Evolutionary conservation across 2,113 vertebrate species (phyloP), one percentile per base, ranked within the genome.

Genomic region (Amia ocellicauda): DNA sequence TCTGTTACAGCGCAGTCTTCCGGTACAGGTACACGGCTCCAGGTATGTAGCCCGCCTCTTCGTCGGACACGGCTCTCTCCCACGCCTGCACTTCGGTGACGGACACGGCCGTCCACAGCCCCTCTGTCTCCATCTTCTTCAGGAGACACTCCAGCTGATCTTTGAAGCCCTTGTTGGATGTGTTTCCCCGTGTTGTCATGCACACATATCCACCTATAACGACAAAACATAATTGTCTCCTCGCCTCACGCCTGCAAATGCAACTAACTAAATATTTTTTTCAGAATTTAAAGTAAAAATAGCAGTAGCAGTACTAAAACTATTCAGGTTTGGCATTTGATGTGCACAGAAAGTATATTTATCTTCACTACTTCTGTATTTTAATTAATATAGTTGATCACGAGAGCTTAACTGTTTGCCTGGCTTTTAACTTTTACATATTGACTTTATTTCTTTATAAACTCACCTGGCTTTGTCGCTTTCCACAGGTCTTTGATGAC

Each of bases 111-210:
- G 69, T 72, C 89, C 93, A 95, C 1, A 78, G 76, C 3, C 88
- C 78, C 2, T 78, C 78, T 28, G 14, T 60, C 71, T 92, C 89
- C 81, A 98, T 85, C 36, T 43, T 5, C 56, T 54, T 71, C 74
- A 94, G 71, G 23, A 66, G 49, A 0, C 11, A 52, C 58, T 94
- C 88, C 78, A 98, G 74, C 0, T 76, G 67, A 0, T 36, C 74
- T 75, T 92, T 93, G 85, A 92, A 98, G 0, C 22, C 64, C 53
- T 76, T 22, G 69, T 96, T 98, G 0, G 88, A 85, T 0, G 1
- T 9, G 68, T 94, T 92, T 61, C 69, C 73, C 74, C 94, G 87
- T 0, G 93, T 96, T 0, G 93, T 98, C 87, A 98, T 84, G 78
- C 95, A 98, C 55, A 95, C 28, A 31, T 84, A 84, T 3, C 95